Conservation (phyloP, 1,140 invertebrate species). For the Heliothis subflexa region DNA sequence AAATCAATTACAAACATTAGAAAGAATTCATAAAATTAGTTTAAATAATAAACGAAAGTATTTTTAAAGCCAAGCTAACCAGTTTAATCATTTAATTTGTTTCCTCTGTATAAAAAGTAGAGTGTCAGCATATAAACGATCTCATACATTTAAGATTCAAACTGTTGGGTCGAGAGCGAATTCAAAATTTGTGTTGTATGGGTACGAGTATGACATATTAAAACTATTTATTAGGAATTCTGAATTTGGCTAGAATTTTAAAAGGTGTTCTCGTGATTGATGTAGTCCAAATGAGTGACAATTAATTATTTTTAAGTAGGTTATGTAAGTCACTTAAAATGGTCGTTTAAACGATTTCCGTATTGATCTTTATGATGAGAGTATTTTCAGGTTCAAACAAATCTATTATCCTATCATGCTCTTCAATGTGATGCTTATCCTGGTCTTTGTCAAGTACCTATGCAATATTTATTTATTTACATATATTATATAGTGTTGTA, state of each 20-base stretch:
- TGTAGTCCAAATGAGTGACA: too few species aligned
- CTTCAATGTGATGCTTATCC: too few species aligned
- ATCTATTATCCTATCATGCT: too few species aligned
- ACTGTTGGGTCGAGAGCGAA: constrained; percentile 11
- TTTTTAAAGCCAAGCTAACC: neutral
- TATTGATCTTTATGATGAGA: too few species aligned
- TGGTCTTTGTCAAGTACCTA: too few species aligned
- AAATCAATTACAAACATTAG: neutral
- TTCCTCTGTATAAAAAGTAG: constrained; percentile 18
- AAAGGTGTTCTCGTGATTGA: too few species aligned
- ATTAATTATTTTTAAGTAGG: neutral
- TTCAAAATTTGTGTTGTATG: constrained; percentile 12
- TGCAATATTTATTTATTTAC: too few species aligned
- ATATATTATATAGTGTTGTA: too few species aligned
- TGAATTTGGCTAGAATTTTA: neutral
- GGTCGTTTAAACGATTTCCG: neutral
- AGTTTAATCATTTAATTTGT: constrained; percentile 17
- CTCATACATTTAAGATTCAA: constrained; percentile 27
- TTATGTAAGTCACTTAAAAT: too few species aligned
- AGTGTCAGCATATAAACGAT: constrained; percentile 19
- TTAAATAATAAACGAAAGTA: constrained; percentile 6
- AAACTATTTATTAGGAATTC: neutral
- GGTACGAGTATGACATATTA: constrained; percentile 8
- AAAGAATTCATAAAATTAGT: neutral
- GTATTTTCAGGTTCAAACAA: too few species aligned